These are phyloP conservation scores for Trigoniulus corallinus DNA, from an alignment of 1,140 invertebrate genomes.

Conservation along the genomic window DNA sequence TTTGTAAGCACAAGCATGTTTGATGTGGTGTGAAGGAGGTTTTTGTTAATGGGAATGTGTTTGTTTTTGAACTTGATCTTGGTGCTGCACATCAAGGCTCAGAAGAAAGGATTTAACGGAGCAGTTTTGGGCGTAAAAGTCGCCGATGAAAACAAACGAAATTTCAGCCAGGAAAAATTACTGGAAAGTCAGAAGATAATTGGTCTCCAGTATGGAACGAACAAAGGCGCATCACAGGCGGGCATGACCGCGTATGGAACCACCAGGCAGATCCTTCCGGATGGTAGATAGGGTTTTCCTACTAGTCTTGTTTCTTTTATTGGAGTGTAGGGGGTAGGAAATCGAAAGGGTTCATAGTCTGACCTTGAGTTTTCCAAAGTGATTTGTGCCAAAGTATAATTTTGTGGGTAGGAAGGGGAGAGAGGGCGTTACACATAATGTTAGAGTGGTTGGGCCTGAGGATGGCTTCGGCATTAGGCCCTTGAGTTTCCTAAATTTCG, in stretches of 20 bases:
- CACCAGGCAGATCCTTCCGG: conserved; percentile 32
- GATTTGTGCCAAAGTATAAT: too few relatives aligned
- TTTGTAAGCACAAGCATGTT: not conserved
- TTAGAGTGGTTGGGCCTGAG: too few relatives aligned
- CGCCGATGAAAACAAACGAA: conserved; percentile 32
- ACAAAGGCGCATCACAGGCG: conserved; percentile 34
- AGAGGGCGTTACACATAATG: too few relatives aligned
- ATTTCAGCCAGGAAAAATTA: conserved; percentile 30
- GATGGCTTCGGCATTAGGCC: too few relatives aligned
- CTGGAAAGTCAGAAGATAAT: conserved; percentile 34
- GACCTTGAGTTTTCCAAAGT: too few relatives aligned
- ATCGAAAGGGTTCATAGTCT: too few relatives aligned
- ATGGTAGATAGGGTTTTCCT: conserved; percentile 25
- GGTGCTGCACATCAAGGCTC: too few relatives aligned
- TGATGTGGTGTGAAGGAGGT: not conserved
- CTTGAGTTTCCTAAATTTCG: too few relatives aligned
- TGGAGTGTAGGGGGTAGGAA: too few relatives aligned
- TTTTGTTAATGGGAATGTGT: conserved; percentile 2
- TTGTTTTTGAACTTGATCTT: conserved; percentile 8
- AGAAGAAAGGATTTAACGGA: conserved; percentile 31
- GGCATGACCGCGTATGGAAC: conserved; percentile 39
- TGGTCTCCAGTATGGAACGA: conserved; percentile 33
- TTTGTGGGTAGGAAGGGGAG: too few relatives aligned
- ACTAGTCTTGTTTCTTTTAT: too few relatives aligned
- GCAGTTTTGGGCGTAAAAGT: conserved; percentile 37